A percentile compares a stretch with the other conserved stretches of the same genome.
Evolutionary conservation across 2,113 vertebrate genomes (phyloP).

Genomic region (Sula dactylatra): DNA sequence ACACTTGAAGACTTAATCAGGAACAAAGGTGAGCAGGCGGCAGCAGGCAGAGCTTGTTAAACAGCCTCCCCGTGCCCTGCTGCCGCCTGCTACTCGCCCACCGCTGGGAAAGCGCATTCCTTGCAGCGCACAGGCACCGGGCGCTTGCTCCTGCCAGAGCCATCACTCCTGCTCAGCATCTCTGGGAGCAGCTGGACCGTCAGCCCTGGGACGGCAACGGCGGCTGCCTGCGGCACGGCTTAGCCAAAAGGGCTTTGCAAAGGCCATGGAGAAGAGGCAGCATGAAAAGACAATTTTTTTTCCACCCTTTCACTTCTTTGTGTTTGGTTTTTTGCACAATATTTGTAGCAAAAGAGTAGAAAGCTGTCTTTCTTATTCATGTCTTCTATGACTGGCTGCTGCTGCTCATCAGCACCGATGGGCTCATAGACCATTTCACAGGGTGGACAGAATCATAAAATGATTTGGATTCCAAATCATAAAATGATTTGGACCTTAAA

Average conservation of each 20-base stretch:
- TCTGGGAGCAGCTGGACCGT: rapidly evolving
- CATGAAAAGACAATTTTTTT: rapidly evolving
- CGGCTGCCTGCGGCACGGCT: rapidly evolving
- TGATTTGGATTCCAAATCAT: background rate
- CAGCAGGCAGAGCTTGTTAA: background rate
- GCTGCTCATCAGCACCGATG: rapidly evolving
- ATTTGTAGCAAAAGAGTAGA: background rate
- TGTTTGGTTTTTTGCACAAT: rapidly evolving
- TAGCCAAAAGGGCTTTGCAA: background rate
- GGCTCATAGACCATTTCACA: background rate
- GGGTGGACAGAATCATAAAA: background rate
- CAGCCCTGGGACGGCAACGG: rapidly evolving
- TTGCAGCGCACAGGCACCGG: background rate
- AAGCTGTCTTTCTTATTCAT: rapidly evolving
- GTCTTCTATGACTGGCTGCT: rapidly evolving
- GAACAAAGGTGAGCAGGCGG: background rate
- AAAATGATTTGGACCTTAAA: background rate
- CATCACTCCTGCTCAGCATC: background rate
- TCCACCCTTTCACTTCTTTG: no score
- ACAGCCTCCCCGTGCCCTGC: background rate
- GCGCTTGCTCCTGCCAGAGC: background rate
- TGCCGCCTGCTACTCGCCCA: rapidly evolving
- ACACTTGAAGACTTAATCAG: background rate
- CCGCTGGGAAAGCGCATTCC: rapidly evolving
- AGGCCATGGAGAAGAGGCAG: background rate